Base-by-base conservation (phyloP, 2,113 vertebrate genomes). In the Stigmatopora argus region DNA sequence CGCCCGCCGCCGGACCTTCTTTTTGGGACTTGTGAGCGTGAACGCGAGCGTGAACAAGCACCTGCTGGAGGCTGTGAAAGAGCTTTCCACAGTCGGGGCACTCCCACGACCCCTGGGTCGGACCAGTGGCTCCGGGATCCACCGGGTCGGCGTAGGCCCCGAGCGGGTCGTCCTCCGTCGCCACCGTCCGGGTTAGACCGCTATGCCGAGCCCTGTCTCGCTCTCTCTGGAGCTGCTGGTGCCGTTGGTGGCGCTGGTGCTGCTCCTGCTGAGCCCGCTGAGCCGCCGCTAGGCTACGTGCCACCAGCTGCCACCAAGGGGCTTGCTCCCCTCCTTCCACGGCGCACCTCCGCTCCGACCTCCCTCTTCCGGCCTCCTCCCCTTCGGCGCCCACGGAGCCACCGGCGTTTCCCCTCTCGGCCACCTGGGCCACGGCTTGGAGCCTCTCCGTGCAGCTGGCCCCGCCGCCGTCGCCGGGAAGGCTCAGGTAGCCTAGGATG, bases 401-500 rank as follows among this genome's bases (percentile, higher is more conserved):
- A 46, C 83, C 73, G 52, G 87, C 73, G 3, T 89, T 82, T 69
- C 92, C 83, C 89, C 91, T 90, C 79, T 91, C 90, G 19, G 90
- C 91, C 46, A 92, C 90, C 76, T 92, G 89, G 15, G 93, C 91
- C 34, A 92, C 93, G 1, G 93, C 93, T 76, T 93, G 92, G 62
- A 93, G 91, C 70, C 92, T 80, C 80, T 95, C 93, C 18, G 94
- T 91, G 35, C 94, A 94, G 73, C 92, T 94, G 13, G 91, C 91
- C 8, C 92, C 92, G n/a, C 88, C 90, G 15, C 86, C 83, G 7
- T 93, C 90, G 62, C 71, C 85, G 13, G 92, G 90, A 58, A 95
- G 81, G 19, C 92, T 92, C 62, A 94, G 74, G 70, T 94, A 94
- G 56, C 93, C 91, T 57, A 95, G 79, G 26, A 94, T 85, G 67